Percentiles rank a stretch among this genome's conserved stretches.
Evolutionary conservation across 1,140 invertebrate species (phyloP).

Genomic region (Aphis craccivora): DNA sequence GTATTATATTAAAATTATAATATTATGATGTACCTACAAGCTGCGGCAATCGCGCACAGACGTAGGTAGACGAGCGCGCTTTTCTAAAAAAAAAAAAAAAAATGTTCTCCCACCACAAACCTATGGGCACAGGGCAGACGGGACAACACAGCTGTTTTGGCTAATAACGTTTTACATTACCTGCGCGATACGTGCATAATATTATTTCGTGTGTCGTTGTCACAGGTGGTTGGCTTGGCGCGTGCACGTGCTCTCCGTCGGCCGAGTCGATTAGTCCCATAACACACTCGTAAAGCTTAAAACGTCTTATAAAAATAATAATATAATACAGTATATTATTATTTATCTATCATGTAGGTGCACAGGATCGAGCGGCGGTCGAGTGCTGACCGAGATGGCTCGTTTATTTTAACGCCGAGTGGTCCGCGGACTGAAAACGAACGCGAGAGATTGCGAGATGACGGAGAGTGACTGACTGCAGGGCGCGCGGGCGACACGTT

Average conservation of each 20-base stretch:
- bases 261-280: not conserved
- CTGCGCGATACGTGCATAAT: not conserved
- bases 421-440: not conserved
- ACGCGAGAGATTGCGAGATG: not conserved
- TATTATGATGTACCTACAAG: not conserved
- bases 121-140: too few species aligned
- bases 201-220: not conserved
- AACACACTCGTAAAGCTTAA: too few species aligned
- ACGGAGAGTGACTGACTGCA: not conserved
- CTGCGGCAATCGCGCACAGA: not conserved
- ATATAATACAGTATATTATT: too few species aligned
- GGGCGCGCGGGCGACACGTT: not conserved
- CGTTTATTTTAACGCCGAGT: not conserved
- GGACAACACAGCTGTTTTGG: not conserved
- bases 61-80: not conserved
- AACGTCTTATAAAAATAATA: too few species aligned
- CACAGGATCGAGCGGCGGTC: too few species aligned
- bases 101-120: too few species aligned
- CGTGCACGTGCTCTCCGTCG: not conserved
- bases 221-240: not conserved
- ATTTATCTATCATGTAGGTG: too few species aligned
- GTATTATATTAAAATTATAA: not conserved
- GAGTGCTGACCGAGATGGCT: not conserved
- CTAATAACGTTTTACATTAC: not conserved
- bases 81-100: not conserved